These are phyloP conservation scores for Patella vulgata DNA, from an alignment of 1,140 invertebrate genomes.

Conservation along the genomic window DNA sequence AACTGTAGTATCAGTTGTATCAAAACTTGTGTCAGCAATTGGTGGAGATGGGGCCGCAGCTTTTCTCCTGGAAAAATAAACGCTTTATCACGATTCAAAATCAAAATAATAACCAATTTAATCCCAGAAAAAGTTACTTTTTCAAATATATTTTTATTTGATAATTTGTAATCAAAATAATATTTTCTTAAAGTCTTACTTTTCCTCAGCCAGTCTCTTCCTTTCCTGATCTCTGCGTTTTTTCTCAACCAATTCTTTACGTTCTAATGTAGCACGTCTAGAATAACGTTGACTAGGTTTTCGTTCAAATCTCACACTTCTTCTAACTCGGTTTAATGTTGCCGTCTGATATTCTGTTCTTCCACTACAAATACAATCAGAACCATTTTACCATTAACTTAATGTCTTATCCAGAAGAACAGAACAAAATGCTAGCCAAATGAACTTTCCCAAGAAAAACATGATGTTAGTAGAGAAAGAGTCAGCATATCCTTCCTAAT, in stretches of 20 bases:
- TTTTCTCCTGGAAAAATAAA: neutral
- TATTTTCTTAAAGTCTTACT: too few relatives aligned
- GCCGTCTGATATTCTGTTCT: slow-evolving; percentile 95
- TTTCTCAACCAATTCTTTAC: slow-evolving; percentile 54
- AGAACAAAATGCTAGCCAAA: too few relatives aligned
- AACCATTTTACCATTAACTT: too few relatives aligned
- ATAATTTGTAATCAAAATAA: too few relatives aligned
- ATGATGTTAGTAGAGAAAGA: too few relatives aligned
- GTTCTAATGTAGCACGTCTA: slow-evolving; percentile 73
- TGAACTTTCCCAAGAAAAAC: too few relatives aligned
- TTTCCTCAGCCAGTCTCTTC: slow-evolving; percentile 30
- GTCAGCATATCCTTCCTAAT: too few relatives aligned
- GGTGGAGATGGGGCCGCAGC: slow-evolving; percentile 2
- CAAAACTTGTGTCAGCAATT: slow-evolving; percentile 29
- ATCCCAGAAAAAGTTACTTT: too few relatives aligned
- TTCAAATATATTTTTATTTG: too few relatives aligned
- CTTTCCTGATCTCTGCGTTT: slow-evolving; percentile 33
- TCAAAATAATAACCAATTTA: neutral
- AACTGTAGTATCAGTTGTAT: slow-evolving; percentile 24
- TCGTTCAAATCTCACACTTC: slow-evolving; percentile 94
- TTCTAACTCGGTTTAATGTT: slow-evolving; percentile 85
- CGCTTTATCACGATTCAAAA: neutral
- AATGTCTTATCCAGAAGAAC: too few relatives aligned
- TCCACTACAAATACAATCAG: slow-evolving; percentile 69
- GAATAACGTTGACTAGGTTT: slow-evolving; percentile 96